Conservation (phyloP, 2,888 invertebrate species). For the Lepidonotus clava region DNA sequence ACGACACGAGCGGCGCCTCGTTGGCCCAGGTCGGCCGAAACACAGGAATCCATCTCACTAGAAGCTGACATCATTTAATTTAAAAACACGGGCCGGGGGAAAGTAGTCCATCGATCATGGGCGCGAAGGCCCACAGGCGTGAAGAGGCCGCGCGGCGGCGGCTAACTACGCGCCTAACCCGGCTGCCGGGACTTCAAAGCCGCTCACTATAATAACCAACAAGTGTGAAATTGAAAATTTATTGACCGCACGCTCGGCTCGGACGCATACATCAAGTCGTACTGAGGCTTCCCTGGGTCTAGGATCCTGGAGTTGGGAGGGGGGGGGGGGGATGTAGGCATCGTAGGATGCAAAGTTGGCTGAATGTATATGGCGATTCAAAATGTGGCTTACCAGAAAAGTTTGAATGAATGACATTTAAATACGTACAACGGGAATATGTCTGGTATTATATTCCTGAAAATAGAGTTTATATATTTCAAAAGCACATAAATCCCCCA, state of each 20-base stretch:
- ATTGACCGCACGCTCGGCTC: conserved; percentile 46
- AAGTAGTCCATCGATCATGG: conserved; percentile 13
- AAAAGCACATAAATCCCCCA: no score
- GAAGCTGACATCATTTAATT: conserved; percentile 53
- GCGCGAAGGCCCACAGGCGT: background rate
- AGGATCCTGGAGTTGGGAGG: background rate
- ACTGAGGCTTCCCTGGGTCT: background rate
- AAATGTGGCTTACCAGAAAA: no score
- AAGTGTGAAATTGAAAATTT: conserved; percentile 60
- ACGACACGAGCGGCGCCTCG: conserved; percentile 37
- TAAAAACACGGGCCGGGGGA: conserved; percentile 34
- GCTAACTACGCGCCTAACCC: conserved; percentile 50
- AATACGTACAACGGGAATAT: no score
- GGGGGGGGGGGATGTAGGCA: no score
- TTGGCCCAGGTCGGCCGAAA: conserved; percentile 14
- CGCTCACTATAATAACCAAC: conserved; percentile 46
- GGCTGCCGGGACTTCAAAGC: conserved; percentile 52
- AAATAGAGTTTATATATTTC: no score
- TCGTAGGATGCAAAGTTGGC: no score
- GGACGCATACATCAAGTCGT: conserved; percentile 45
- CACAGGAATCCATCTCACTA: conserved; percentile 21
- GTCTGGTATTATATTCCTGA: no score
- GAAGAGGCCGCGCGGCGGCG: background rate
- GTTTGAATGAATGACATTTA: no score
- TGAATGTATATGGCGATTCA: no score